Evolutionary conservation across 2,797 vertebrate species (phyloP).

Genomic region (Prionace glauca): DNA sequence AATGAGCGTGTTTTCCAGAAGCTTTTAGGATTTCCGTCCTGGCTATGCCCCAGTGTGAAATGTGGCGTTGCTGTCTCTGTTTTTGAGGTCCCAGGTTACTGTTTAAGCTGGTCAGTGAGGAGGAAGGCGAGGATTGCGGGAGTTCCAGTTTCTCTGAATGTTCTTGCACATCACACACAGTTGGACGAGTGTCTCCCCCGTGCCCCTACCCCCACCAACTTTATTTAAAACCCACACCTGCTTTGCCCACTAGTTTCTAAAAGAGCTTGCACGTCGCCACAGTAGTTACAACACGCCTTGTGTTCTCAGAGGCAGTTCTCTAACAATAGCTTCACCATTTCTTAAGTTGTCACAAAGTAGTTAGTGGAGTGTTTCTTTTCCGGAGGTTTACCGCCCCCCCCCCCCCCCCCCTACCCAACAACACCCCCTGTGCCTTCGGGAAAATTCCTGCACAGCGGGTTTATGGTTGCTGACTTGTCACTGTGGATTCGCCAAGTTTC

Average conservation of each 20-base stretch:
- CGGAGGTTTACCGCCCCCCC: too few relatives aligned
- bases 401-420: too few relatives aligned
- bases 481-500: neutral
- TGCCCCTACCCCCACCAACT: neutral
- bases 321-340: neutral
- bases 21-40: too few relatives aligned
- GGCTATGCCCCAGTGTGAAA: neutral
- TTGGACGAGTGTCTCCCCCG: neutral
- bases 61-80: too few relatives aligned
- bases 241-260: neutral
- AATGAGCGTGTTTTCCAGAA: too few relatives aligned
- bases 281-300: too few relatives aligned
- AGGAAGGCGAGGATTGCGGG: neutral
- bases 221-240: neutral
- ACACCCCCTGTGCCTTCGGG: neutral
- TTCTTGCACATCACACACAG: neutral
- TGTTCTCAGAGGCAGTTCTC: neutral
- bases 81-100: neutral
- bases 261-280: too few relatives aligned
- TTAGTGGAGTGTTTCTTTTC: neutral
- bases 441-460: neutral
- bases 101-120: neutral
- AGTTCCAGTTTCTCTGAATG: neutral
- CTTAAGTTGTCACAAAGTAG: neutral
- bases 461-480: neutral